Base-by-base conservation (phyloP, 1,140 invertebrate genomes). In the Trichonephila inaurata region DNA sequence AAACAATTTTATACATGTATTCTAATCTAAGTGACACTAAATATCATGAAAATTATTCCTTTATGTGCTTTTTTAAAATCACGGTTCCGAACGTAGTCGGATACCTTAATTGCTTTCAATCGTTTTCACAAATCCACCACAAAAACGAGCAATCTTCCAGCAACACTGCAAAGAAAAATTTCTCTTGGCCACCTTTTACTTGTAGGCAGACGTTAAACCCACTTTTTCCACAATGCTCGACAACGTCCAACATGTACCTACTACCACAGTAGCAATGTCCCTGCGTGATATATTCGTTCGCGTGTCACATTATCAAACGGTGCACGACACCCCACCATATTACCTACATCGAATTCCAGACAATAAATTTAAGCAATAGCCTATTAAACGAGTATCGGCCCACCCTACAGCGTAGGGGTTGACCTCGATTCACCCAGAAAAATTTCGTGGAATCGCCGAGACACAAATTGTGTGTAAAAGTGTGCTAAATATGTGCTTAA, bases 341-440 rank as follows among this genome's bases (percentile, higher is more conserved):
- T 77, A 77, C 69, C 69, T 16, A 77, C 69, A 14, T 77, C 69
- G 24, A 19, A 77, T 77, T 28, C 69, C 28, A 28, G 28, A 77
- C 69, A 28, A 77, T 77, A 77, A 77, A 77, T 77, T 77, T 33
- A 12, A 16, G 10, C 4, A 18, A 16, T 6, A 77, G 66, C 44
- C 44, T 51, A 51, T 51, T 51, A 51, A 51, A 51, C 44, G 44
- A 51, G 44, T 51, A 5, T 51, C 61, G 61, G 61, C 28, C 69
- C 69, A 77, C 69, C 69, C 69, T 77, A 1, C 69, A 77, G 69
- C 69, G 69, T 77, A 77, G 69, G 69, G 69, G 69, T 77, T 77
- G 69, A 77, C 69, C 69, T 77, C 69, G 69, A 33, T 77, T 33
- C 18, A 24, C 69, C 24, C 16, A 33, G 69, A 24, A 24, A 77